phyloP scores from a whole-genome alignment of 2,797 vertebrate species.

The Parotocinclus haroldoi region DNA sequence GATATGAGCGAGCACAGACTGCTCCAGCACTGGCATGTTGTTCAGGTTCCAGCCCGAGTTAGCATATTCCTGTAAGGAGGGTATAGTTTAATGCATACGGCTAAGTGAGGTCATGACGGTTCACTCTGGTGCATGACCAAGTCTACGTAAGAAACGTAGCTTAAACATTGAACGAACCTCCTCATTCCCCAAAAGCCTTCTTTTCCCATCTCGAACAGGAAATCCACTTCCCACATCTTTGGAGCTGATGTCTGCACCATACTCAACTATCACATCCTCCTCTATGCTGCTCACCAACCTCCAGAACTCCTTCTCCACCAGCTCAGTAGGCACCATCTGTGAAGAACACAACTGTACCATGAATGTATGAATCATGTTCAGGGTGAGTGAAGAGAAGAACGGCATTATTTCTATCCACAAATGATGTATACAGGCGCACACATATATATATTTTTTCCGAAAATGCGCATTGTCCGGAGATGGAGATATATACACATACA shows the following conservation, averaged over 20 bases:
- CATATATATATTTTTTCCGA: too few species aligned
- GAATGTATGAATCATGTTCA: too few species aligned
- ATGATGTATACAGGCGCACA: too few species aligned
- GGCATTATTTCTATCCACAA: too few species aligned
- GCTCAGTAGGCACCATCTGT: conserved; percentile 97
- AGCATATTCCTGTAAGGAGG: conserved; percentile 81
- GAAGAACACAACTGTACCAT: neutral
- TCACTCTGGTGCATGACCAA: too few species aligned
- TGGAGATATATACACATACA: too few species aligned
- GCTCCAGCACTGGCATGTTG: conserved; percentile 96
- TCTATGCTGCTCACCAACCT: conserved; percentile 96
- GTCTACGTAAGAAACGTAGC: too few species aligned
- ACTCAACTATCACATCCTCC: conserved; percentile 97
- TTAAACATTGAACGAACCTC: conserved; percentile 73
- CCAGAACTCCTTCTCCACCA: conserved; percentile 99
- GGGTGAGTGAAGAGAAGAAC: too few species aligned
- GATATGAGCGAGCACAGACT: conserved; percentile 95
- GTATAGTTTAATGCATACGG: neutral
- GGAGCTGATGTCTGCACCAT: conserved; percentile 96
- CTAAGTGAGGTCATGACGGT: too few species aligned
- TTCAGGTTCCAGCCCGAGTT: conserved; percentile 98
- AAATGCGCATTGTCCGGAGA: too few species aligned
- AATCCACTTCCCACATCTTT: conserved; percentile 97
- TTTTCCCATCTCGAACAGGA: conserved; percentile 85
- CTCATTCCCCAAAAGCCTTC: conserved; percentile 88